These are phyloP conservation scores for Glareola pratincola DNA, from an alignment of 2,113 vertebrate species.

Conservation along the genomic window DNA sequence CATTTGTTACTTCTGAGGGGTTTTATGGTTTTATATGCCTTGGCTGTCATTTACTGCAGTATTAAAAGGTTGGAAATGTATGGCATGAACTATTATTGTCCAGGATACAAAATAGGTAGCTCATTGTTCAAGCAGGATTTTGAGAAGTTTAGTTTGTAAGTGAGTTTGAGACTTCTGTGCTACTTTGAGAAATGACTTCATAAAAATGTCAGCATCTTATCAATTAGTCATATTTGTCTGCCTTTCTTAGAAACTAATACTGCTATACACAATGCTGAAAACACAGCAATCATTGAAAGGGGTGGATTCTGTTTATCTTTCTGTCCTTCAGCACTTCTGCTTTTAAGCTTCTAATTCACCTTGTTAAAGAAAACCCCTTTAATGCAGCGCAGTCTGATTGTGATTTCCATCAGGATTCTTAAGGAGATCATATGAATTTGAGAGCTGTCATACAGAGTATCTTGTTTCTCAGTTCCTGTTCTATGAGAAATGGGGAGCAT, in stretches of 20 bases:
- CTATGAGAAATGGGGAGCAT: background rate
- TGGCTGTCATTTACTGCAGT: background rate
- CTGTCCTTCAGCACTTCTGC: background rate
- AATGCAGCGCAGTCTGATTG: background rate
- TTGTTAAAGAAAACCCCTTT: background rate
- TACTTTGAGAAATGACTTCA: background rate
- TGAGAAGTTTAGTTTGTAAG: background rate
- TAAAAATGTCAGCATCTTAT: background rate
- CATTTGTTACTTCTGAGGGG: background rate
- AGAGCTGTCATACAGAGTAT: background rate
- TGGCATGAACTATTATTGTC: background rate
- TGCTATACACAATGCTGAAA: background rate
- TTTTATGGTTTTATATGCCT: background rate
- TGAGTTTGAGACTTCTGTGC: background rate
- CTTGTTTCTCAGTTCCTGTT: background rate
- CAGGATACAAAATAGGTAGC: background rate
- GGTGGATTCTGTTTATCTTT: background rate
- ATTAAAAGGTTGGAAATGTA: background rate
- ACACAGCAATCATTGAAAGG: background rate
- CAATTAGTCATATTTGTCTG: background rate
- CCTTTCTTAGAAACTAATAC: background rate
- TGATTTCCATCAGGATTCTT: background rate
- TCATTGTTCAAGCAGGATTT: background rate
- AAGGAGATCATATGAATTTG: background rate
- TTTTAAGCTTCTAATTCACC: background rate